These are phyloP conservation scores for Drosophila busckii DNA, from an alignment of 1,140 invertebrate genomes.

Conservation along the genomic window DNA sequence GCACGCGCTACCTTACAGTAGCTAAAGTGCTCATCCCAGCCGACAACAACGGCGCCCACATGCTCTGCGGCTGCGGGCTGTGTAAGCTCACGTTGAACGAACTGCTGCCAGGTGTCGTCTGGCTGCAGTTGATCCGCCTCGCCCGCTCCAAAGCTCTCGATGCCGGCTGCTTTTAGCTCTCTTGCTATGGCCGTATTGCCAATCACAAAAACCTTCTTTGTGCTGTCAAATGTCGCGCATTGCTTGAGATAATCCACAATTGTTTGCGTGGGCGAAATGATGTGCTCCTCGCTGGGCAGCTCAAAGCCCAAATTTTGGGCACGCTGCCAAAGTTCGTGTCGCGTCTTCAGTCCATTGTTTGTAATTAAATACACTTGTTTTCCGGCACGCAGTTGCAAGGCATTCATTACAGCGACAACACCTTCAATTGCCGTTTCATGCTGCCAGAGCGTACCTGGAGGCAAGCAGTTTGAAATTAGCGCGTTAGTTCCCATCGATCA, in stretches of 20 bases:
- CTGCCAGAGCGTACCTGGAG: slow-evolving; percentile 90
- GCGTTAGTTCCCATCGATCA: no score
- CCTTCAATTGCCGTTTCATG: slow-evolving; percentile 84
- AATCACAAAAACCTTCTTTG: slow-evolving; percentile 88
- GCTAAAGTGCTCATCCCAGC: slow-evolving; percentile 94
- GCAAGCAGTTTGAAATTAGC: neutral
- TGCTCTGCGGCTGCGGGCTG: slow-evolving; percentile 81
- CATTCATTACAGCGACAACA: slow-evolving; percentile 87
- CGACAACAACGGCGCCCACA: slow-evolving; percentile 93
- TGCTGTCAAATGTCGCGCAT: slow-evolving; percentile 82
- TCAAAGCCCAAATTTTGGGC: slow-evolving; percentile 87
- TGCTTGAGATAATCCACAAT: slow-evolving; percentile 89
- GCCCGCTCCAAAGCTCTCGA: slow-evolving; percentile 87
- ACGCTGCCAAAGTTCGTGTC: slow-evolving; percentile 89
- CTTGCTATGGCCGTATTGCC: slow-evolving; percentile 88
- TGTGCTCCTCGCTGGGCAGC: slow-evolving; percentile 85
- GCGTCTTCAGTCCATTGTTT: slow-evolving; percentile 95
- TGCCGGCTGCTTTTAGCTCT: slow-evolving; percentile 89
- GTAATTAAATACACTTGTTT: slow-evolving; percentile 95
- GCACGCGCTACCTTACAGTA: slow-evolving; percentile 95
- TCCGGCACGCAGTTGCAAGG: slow-evolving; percentile 83
- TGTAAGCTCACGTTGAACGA: slow-evolving; percentile 66
- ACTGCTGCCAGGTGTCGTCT: slow-evolving; percentile 45
- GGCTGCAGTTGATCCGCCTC: slow-evolving; percentile 21
- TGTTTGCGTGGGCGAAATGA: slow-evolving; percentile 91